Conservation (phyloP, 2,797 vertebrate species). For the Tamandua tetradactyla region DNA sequence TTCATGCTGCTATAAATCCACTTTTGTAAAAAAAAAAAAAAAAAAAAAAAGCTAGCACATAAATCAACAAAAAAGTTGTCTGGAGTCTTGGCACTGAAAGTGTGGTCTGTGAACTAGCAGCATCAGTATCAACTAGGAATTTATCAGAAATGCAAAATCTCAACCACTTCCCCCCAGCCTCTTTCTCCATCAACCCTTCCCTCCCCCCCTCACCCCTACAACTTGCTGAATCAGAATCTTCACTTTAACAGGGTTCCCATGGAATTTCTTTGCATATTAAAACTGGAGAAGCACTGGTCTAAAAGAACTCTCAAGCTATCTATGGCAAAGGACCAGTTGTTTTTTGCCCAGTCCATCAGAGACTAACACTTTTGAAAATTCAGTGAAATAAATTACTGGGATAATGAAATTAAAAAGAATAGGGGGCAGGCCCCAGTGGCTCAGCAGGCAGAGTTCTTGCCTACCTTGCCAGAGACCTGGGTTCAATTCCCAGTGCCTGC, state of each 20-base stretch:
- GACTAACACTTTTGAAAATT: neutral
- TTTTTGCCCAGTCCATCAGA: neutral
- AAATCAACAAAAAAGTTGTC: neutral
- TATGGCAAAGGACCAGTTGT: neutral
- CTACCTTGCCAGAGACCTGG: too few relatives aligned
- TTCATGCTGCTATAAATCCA: neutral
- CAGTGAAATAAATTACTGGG: neutral
- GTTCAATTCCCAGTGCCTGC: too few relatives aligned
- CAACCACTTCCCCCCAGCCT: too few relatives aligned
- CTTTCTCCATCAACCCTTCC: too few relatives aligned
- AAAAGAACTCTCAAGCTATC: neutral
- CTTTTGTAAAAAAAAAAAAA: neutral
- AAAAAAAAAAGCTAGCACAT: neutral
- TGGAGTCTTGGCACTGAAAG: neutral
- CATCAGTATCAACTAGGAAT: neutral
- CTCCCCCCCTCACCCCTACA: fast-evolving
- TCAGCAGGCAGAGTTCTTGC: too few relatives aligned
- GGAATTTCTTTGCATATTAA: neutral
- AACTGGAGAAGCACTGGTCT: neutral
- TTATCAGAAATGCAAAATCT: neutral
- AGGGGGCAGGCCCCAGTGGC: too few relatives aligned
- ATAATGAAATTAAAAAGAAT: neutral
- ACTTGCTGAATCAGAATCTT: neutral
- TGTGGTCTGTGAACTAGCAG: neutral
- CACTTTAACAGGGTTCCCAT: neutral